Base-by-base conservation (phyloP, 2,888 invertebrate species). In the Xestia rhomboidea region DNA sequence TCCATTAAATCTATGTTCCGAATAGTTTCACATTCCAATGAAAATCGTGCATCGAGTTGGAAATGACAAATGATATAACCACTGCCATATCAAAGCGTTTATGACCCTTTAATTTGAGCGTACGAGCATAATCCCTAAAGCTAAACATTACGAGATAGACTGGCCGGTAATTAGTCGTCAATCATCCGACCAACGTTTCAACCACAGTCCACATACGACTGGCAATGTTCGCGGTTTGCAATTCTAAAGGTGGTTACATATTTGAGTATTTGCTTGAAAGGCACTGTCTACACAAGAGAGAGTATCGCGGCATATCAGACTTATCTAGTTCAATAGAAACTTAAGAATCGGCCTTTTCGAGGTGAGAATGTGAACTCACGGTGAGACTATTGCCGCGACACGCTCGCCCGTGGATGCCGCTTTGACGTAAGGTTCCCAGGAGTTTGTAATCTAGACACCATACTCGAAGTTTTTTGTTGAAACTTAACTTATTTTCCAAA, bases 91-190 rank as follows among this genome's bases (percentile, higher is more conserved):
- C 38, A 67, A 69, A 51, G 38, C 34, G 6, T 54, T 41, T 62
- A 82, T 34, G 77, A 18, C 46, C 62, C 63, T 76, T 71, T 73
- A 60, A 75, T 79, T 77, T 46, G 49, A 54, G 13, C 27, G 27
- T 27, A 44, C 51, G 27, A 30, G 11, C 62, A 63, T 68, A 62
- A 72, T 77, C 71, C 24, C 27, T 24, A 74, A 68, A 51, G 51
- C 70, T 66, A 44, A 72, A 63, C 68, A 78, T 82, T 70, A 66
- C 30, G 27, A 74, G 38, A 76, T 84, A 46, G 30, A 72, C 66
- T 66, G n/a, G 13, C 57, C 44, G 51, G 69, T 83, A 85, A 87
- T 87, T 87, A 85, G 74, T 79, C 46, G 78, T 82, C 86, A 88
- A 83, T 84, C 88, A 83, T 13, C n/a, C 41, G 30, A 83, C 81